Conservation (phyloP, 2,113 vertebrate genomes). For the Carassius gibelio region DNA sequence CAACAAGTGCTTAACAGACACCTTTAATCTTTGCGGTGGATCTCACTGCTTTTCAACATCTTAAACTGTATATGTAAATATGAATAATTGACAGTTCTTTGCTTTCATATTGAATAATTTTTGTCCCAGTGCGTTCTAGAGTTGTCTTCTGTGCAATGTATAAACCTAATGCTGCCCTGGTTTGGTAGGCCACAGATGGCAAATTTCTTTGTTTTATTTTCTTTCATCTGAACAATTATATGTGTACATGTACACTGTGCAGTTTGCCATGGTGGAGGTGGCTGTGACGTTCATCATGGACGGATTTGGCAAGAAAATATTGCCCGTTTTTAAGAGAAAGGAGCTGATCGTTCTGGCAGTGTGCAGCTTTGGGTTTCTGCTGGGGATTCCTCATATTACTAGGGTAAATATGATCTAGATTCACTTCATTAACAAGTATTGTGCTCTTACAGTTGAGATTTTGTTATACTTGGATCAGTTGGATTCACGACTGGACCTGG, state of each 20-base stretch:
- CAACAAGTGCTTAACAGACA: background rate
- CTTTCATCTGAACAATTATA: background rate
- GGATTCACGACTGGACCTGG: background rate
- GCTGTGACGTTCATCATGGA: conserved; percentile 73
- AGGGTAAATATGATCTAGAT: conserved; percentile 50
- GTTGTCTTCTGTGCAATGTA: background rate
- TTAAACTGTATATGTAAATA: too few relatives aligned
- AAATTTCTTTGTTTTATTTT: background rate
- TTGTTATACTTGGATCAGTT: background rate
- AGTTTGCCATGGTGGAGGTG: conserved; percentile 78
- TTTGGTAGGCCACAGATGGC: background rate
- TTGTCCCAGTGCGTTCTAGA: background rate
- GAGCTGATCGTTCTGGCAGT: conserved; percentile 70
- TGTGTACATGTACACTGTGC: background rate
- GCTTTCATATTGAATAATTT: background rate
- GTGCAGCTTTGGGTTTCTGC: conserved; percentile 64
- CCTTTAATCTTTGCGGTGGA: background rate
- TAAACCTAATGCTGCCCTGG: background rate
- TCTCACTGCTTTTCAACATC: too few relatives aligned
- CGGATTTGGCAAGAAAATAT: conserved; percentile 64
- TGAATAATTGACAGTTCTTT: background rate
- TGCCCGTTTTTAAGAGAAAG: conserved; percentile 67
- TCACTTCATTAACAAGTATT: background rate
- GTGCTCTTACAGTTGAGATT: background rate
- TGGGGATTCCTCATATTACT: conserved; percentile 76